Percentiles rank a stretch among this genome's conserved stretches.
These are phyloP conservation scores for Dendrocopos noguchii DNA, from an alignment of 2,113 vertebrate species.

Conservation along the genomic window DNA sequence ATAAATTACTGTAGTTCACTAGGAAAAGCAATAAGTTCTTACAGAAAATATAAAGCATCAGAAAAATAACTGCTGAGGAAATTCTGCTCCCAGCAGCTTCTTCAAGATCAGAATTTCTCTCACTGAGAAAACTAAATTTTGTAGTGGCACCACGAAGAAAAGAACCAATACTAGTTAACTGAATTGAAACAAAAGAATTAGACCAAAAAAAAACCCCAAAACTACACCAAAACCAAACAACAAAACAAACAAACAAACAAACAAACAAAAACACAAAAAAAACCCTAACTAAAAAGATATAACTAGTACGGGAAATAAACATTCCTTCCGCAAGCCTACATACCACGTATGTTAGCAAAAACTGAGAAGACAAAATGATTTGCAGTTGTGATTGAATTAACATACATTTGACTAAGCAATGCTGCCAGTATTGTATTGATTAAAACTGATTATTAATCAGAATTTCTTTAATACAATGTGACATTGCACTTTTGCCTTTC, in stretches of 20 bases:
- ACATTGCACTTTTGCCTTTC: neutral
- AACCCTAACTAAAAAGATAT: neutral
- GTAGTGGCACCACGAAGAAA: conserved; percentile 16
- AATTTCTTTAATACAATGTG: neutral
- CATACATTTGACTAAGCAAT: neutral
- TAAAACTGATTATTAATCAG: neutral
- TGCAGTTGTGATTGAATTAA: neutral
- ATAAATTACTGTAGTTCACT: neutral
- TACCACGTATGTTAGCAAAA: conserved; percentile 16
- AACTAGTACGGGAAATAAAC: conserved; percentile 18
- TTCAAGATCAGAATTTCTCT: neutral
- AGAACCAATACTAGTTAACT: conserved; percentile 28
- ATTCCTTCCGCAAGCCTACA: neutral
- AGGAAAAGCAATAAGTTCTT: neutral
- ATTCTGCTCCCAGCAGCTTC: neutral
- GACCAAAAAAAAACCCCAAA: too few species aligned
- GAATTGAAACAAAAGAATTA: neutral
- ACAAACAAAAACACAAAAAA: too few species aligned
- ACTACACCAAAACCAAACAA: too few species aligned
- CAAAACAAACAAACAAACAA: too few species aligned
- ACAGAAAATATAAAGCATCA: neutral
- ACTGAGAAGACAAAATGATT: neutral
- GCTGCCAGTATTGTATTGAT: neutral
- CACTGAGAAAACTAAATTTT: conserved; percentile 55
- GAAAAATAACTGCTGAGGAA: neutral